Conservation (phyloP, 2,113 vertebrate genomes). For the Spea multiplicata region DNA sequence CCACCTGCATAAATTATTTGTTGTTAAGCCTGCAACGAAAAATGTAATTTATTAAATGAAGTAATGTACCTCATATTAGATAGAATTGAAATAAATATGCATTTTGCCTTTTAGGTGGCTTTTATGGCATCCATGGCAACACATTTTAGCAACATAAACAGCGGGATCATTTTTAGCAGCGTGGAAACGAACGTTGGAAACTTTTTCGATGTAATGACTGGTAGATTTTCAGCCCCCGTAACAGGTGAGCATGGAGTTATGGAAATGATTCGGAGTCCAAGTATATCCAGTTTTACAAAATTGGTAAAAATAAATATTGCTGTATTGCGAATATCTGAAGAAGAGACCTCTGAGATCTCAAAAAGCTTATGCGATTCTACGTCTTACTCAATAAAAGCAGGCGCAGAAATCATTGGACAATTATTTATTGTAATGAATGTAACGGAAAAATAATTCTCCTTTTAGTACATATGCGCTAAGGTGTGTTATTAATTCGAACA, state of each 20-base stretch:
- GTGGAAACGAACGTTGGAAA: constrained; percentile 78
- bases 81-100: neutral
- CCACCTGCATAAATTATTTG: no score
- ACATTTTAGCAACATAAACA: constrained; percentile 80
- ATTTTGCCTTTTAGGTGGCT: constrained; percentile 63
- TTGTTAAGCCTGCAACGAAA: no score
- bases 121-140: constrained; percentile 82
- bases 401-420: no score
- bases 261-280: neutral
- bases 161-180: constrained; percentile 79
- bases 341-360: no score
- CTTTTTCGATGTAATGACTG: constrained; percentile 81
- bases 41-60: neutral
- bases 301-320: no score
- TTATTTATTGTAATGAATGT: no score
- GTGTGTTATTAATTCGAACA: no score
- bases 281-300: neutral
- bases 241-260: constrained; percentile 61
- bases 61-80: neutral
- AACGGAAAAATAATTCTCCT: no score
- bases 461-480: no score
- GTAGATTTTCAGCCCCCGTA: constrained; percentile 75
- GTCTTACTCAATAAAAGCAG: no score
- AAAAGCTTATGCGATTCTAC: no score
- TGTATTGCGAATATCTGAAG: no score